Base-by-base conservation (phyloP, 1,140 invertebrate genomes). In the Drosophila parabipectinata region DNA sequence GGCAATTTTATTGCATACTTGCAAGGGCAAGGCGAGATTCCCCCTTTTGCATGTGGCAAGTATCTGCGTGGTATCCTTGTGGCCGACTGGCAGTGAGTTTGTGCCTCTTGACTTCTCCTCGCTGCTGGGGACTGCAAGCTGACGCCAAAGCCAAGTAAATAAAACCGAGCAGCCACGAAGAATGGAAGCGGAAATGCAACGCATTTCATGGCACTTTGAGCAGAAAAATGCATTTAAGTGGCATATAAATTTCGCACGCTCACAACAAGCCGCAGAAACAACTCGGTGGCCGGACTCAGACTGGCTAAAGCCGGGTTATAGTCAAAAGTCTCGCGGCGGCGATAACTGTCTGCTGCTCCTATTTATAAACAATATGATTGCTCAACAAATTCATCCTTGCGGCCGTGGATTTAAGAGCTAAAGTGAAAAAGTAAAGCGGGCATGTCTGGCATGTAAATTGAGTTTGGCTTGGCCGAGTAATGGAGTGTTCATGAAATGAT, bases 151-250 rank as follows among this genome's bases (percentile, higher is more conserved):
- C 57, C 57, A 73, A 68, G 79, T 61, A 44, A 73, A 82, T 63
- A 76, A 45, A 76, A 48, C 60, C 53, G 54, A 56, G 60, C 34
- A 45, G 32, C 58, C 32, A 47, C 39, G 30, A 59, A 41, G 58
- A 58, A 63, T 50, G 58, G 10, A 30, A 44, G 12, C 56, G 52
- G 52, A 77, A 84, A 77, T 51, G 26, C 57, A 73, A 50, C 56
- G 52, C 72, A 84, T 72, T 83, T 84, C 62, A 57, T 45, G 67
- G 66, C 72, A 60, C 39, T 67, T 8, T 52, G 63, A 57, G 52
- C 57, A 53, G 54, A 80, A 81, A 76, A 80, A 73, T 60, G 62
- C 57, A 73, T 76, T 80, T 85, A 84, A 77, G 72, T 77, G 77
- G 73, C 57, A 63, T 48, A 85, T 80, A 84, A 85, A 84, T 85